Conservation (phyloP, 1,140 invertebrate species). For the Scaptodrosophila lebanonensis region DNA sequence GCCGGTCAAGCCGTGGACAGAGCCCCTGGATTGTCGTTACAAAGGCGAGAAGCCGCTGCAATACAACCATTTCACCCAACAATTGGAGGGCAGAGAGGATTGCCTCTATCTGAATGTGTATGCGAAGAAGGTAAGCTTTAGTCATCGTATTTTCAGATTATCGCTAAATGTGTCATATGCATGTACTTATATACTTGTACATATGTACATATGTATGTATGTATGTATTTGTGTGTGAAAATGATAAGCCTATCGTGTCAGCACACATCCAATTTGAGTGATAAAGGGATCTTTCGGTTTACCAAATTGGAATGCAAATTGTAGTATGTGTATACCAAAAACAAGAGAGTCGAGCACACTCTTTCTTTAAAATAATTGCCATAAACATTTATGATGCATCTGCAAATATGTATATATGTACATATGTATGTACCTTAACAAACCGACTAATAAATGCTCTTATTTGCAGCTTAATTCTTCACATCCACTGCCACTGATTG, state of each 20-base stretch:
- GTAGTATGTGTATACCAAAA: no score
- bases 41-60: slow-evolving; percentile 52
- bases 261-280: no score
- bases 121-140: slow-evolving; percentile 61
- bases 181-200: neutral
- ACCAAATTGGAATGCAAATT: no score
- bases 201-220: no score
- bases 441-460: neutral
- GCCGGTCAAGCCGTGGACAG: slow-evolving; percentile 78
- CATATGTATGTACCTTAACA: neutral
- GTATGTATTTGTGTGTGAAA: no score
- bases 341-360: no score
- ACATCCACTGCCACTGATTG: slow-evolving; percentile 50
- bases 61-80: slow-evolving; percentile 34
- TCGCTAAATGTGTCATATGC: neutral
- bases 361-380: neutral
- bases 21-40: slow-evolving; percentile 71
- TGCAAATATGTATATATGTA: neutral
- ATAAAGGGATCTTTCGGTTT: no score
- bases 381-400: neutral
- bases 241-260: no score
- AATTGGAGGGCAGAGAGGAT: slow-evolving; percentile 77
- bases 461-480: slow-evolving; percentile 31
- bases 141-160: neutral
- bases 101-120: slow-evolving; percentile 80